Evolutionary conservation across 35 echinoderm and acorn worm genomes (phyloP).

Genomic region (Eucidaris tribuloides): DNA sequence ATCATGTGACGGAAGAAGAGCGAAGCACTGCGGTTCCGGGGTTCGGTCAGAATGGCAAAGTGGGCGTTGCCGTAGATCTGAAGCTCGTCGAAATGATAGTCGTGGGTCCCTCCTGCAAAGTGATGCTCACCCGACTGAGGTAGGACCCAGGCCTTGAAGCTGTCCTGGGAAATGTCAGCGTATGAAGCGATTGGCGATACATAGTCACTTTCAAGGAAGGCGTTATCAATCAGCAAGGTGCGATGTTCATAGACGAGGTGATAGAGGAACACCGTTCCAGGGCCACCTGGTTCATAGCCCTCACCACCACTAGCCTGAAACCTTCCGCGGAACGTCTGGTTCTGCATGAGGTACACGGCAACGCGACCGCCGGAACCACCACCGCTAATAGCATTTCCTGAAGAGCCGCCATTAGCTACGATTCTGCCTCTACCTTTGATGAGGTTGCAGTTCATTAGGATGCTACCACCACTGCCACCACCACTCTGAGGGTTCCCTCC

Average conservation of each 20-base stretch:
- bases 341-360: constrained; percentile 71
- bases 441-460: constrained; percentile 41
- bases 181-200: constrained; percentile 29
- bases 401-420: constrained; percentile 54
- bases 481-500: constrained; percentile 46
- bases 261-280: constrained; percentile 88
- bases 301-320: constrained; percentile 68
- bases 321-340: constrained; percentile 66
- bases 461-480: constrained; percentile 70
- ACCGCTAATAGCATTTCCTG: background rate
- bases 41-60: constrained; percentile 65
- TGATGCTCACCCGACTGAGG: constrained; percentile 80
- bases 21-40: constrained; percentile 63
- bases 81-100: constrained; percentile 93
- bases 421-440: constrained; percentile 60
- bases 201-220: constrained; percentile 30
- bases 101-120: constrained; percentile 65
- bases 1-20: constrained; percentile 81
- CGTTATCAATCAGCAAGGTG: constrained; percentile 82
- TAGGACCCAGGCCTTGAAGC: constrained; percentile 90
- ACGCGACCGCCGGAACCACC: constrained; percentile 76
- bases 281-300: constrained; percentile 53
- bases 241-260: constrained; percentile 77
- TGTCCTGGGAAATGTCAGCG: constrained; percentile 64
- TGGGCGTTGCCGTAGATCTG: constrained; percentile 88